Percentiles rank a stretch among this genome's conserved stretches.
These are phyloP conservation scores for Cavia aperea DNA, from an alignment of 2,113 vertebrate species.

Conservation along the genomic window DNA sequence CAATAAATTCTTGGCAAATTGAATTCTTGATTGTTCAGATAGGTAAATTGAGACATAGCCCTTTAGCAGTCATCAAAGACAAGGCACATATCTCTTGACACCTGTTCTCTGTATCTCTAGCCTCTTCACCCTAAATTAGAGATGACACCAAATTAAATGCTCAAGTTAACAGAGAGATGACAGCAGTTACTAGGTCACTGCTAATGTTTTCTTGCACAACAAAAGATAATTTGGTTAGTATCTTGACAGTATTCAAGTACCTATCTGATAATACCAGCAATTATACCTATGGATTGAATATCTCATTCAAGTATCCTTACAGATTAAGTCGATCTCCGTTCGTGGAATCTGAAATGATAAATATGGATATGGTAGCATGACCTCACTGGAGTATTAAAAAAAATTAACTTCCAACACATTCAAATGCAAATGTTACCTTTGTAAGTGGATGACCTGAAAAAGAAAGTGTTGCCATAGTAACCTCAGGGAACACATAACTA, in stretches of 20 bases:
- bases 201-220: slow-evolving; percentile 65
- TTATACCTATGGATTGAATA: slow-evolving; percentile 70
- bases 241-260: slow-evolving; percentile 67
- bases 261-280: slow-evolving; percentile 69
- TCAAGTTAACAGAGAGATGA: slow-evolving; percentile 38
- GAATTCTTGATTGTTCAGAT: slow-evolving; percentile 9
- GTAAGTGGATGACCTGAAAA: slow-evolving; percentile 79
- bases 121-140: neutral
- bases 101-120: neutral
- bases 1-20: neutral
- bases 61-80: neutral
- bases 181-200: slow-evolving; percentile 49
- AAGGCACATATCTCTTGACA: neutral
- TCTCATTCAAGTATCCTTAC: slow-evolving; percentile 73
- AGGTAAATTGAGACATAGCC: neutral
- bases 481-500: slow-evolving; percentile 79
- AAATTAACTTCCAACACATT: slow-evolving; percentile 79
- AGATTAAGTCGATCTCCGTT: slow-evolving; percentile 72
- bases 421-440: slow-evolving; percentile 85
- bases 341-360: slow-evolving; percentile 76
- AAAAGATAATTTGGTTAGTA: slow-evolving; percentile 68
- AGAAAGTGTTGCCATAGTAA: slow-evolving; percentile 84
- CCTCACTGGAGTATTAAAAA: slow-evolving; percentile 75
- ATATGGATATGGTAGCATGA: slow-evolving; percentile 73
- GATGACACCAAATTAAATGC: neutral